Percentiles rank a stretch among this genome's conserved stretches.
Conservation (phyloP, 2,797 vertebrate genomes). For the Antrozous pallidus region DNA sequence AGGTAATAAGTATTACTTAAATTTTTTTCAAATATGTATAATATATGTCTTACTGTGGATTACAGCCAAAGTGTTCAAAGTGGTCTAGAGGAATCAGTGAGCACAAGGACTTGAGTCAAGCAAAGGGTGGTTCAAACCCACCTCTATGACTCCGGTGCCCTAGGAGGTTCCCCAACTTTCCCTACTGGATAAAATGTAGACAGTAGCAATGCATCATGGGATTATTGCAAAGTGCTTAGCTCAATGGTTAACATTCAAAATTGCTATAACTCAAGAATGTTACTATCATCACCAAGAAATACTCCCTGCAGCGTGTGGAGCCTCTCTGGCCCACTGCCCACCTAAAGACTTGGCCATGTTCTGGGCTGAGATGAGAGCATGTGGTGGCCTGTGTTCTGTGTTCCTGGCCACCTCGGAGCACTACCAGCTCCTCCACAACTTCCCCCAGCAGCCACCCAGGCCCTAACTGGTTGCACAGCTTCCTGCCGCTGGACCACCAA, state of each 20-base stretch:
- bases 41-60: not conserved
- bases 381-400: not conserved
- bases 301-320: not conserved
- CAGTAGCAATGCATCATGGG: not conserved
- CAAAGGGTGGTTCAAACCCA: not conserved
- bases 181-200: not conserved
- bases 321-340: not conserved
- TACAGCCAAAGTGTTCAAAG: not conserved
- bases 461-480: not conserved
- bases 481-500: conserved; percentile 69
- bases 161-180: no score
- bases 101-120: not conserved
- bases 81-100: not conserved
- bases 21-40: not conserved
- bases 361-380: not conserved
- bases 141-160: not conserved
- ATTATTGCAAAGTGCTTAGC: not conserved
- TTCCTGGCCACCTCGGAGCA: not conserved
- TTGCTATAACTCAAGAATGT: not conserved
- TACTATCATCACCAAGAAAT: not conserved
- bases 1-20: not conserved
- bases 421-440: not conserved
- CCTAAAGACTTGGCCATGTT: not conserved
- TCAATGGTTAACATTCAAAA: not conserved
- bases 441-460: not conserved